Base-by-base conservation (phyloP, 2,113 vertebrate genomes). In the Bos indicus region DNA sequence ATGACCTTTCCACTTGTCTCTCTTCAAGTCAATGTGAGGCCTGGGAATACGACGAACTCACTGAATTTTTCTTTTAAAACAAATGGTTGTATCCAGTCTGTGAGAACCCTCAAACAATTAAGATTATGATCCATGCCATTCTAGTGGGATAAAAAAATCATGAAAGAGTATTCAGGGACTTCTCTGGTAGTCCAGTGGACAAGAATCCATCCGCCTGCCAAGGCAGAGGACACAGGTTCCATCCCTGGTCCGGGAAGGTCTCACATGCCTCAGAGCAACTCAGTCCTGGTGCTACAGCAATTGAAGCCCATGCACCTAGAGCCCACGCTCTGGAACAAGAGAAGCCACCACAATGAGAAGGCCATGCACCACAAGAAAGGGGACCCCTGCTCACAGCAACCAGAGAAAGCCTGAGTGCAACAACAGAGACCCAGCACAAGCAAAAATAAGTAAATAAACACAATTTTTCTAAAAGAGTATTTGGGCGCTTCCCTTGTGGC, bases 311-410 rank as follows among this genome's bases (percentile, higher is more conserved):
- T 0, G 36, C 5, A 14, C 71, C 71, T 43, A 43, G 10, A 40
- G 36, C 36, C 67, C 23, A 43, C 3, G 11, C 36, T 74, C 36
- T 43, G 36, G 23, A 43, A 77, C 71, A 26, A 77, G 71, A 43
- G 71, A 26, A 26, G 36, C 71, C 1, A 43, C 36, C 0, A 0
- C 36, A 77, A 2, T 14, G 36, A 43, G 71, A 26, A 14, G 36
- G 36, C 71, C 40, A 4, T 1, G 6, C 23, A 15, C 23, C 2
- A 0, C 40, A 43, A 3, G 23, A 14, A 77, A 77, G 23, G 40
- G 40, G 21, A 8, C 23, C 71, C 71, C 23, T 26, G 71, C 71
- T 77, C 71, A 77, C 36, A 43, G 23, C 36, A 77, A 43, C 71
- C 36, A 43, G 36, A 26, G 21, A 14, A 43, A 25, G 71, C 36